Evolutionary conservation across 2,797 vertebrate species (phyloP).

Genomic region (Phrynocephalus guinanensis): DNA sequence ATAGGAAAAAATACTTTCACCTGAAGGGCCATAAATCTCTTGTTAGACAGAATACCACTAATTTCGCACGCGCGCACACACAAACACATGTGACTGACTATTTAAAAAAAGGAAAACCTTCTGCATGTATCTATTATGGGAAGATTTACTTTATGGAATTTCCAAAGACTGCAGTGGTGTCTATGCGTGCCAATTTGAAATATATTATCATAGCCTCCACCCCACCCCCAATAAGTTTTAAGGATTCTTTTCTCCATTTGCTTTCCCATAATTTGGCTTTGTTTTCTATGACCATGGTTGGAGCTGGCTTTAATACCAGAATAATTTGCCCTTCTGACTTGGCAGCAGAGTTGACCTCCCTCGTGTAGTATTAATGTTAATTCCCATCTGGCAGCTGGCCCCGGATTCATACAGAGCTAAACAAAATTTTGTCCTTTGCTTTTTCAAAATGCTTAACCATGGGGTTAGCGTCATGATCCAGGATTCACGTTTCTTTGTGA

Average conservation of each 20-base stretch:
- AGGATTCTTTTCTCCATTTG: constrained; percentile 50
- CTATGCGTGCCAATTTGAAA: constrained; percentile 14
- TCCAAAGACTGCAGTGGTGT: constrained; percentile 49
- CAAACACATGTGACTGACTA: constrained; percentile 39
- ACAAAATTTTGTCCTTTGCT: background rate
- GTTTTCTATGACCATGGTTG: constrained; percentile 34
- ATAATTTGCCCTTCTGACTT: constrained; percentile 26
- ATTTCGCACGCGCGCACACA: constrained; percentile 20
- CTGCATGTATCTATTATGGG: constrained; percentile 41
- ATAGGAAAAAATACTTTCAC: constrained; percentile 23
- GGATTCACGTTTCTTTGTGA: rapidly evolving
- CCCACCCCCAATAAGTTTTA: constrained; percentile 35
- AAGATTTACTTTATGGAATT: constrained; percentile 54
- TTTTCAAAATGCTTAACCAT: background rate
- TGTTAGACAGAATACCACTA: constrained; percentile 30
- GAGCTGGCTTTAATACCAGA: background rate
- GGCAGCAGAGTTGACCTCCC: constrained; percentile 16
- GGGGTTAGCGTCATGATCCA: background rate
- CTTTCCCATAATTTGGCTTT: constrained; percentile 2
- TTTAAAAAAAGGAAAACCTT: constrained; percentile 46
- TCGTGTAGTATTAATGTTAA: constrained; percentile 28
- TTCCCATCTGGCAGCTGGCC: constrained; percentile 39
- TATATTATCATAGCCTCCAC: background rate
- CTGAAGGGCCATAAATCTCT: constrained; percentile 58
- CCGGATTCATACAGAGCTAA: constrained; percentile 10